These are phyloP conservation scores for Eurystomus glaucurus DNA, from an alignment of 2,797 vertebrate genomes.

Conservation along the genomic window DNA sequence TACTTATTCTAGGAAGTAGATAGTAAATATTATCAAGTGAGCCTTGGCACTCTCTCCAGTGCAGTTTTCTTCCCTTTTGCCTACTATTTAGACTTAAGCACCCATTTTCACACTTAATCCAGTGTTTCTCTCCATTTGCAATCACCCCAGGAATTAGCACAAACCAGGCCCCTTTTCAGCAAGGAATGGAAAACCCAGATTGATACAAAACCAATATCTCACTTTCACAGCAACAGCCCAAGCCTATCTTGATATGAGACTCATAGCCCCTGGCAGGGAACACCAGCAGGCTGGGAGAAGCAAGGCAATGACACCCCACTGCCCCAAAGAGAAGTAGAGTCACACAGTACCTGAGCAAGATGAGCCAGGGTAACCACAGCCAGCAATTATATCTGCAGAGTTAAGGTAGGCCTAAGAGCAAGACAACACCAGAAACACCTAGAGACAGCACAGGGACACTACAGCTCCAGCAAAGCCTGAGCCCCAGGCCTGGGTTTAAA, in stretches of 20 bases:
- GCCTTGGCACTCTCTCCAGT: too few species aligned
- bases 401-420: rapidly evolving
- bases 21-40: not conserved
- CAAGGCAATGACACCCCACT: not conserved
- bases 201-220: not conserved
- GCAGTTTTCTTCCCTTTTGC: not conserved
- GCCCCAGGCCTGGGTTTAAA: not conserved
- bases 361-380: rapidly evolving
- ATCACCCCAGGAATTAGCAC: not conserved
- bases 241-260: rapidly evolving
- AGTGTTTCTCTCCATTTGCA: not conserved
- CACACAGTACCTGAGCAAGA: not conserved
- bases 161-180: not conserved
- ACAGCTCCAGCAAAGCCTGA: rapidly evolving
- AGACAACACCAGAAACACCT: rapidly evolving
- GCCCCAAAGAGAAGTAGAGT: rapidly evolving
- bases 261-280: not conserved
- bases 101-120: not conserved
- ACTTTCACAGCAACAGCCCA: not conserved
- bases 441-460: rapidly evolving
- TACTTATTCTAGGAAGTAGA: not conserved
- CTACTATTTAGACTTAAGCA: not conserved
- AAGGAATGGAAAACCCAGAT: not conserved
- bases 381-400: rapidly evolving
- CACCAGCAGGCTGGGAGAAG: not conserved